These are phyloP conservation scores for Ceyx melanurus DNA, from an alignment of 2,113 vertebrate genomes.

Conservation along the genomic window DNA sequence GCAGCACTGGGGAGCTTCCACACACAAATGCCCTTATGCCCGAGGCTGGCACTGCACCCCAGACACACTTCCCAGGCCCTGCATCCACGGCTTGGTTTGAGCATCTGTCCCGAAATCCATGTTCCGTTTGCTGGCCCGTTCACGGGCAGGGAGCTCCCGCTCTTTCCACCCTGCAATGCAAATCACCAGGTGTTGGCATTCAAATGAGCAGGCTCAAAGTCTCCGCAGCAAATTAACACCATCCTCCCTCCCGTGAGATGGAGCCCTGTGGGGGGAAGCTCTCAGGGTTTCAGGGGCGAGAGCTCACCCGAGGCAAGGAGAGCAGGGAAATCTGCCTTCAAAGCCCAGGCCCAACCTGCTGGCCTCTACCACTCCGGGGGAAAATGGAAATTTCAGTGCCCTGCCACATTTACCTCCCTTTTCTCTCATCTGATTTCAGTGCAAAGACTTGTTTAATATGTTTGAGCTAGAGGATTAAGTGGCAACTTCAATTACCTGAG, in stretches of 20 bases:
- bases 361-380: neutral
- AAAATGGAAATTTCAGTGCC: neutral
- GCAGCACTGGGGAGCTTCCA: neutral
- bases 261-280: neutral
- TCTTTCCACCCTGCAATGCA: neutral
- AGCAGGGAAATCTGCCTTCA: neutral
- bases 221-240: neutral
- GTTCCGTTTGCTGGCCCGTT: neutral
- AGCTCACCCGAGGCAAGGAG: neutral
- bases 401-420: neutral
- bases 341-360: neutral
- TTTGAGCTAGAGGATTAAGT: neutral
- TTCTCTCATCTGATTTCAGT: neutral
- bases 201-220: neutral
- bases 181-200: neutral
- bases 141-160: neutral
- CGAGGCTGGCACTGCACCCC: neutral
- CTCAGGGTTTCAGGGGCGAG: fast-evolving
- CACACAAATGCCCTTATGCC: neutral
- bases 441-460: neutral
- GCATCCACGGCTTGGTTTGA: neutral
- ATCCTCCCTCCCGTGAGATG: neutral
- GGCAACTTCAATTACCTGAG: neutral
- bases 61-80: neutral
- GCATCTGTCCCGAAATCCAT: neutral